Conservation (phyloP, 2,888 invertebrate species). For the Nomada ruficornis region DNA sequence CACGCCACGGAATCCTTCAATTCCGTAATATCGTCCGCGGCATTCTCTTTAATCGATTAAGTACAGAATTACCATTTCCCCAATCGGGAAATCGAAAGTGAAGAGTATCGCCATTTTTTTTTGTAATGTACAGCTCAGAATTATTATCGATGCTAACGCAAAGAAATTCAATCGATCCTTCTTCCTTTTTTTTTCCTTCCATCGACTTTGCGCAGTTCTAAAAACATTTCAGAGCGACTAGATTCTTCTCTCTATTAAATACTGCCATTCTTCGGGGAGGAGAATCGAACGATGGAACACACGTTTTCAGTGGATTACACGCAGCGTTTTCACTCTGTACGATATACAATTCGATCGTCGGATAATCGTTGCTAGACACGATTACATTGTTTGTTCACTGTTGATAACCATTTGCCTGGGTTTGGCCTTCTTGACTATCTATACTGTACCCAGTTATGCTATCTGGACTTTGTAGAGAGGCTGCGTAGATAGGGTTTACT, state of each 20-base stretch:
- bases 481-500: slow-evolving; percentile 89
- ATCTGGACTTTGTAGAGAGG: slow-evolving; percentile 90
- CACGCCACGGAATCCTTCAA: not conserved
- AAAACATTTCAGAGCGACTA: slow-evolving; percentile 60
- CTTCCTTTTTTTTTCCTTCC: slow-evolving; percentile 3
- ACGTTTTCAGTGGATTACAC: slow-evolving; percentile 30
- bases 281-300: slow-evolving; percentile 41
- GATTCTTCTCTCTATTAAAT: slow-evolving; percentile 51
- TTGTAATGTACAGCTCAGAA: slow-evolving; percentile 9
- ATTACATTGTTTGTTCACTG: slow-evolving; percentile 74
- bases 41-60: slow-evolving; percentile 6
- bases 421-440: slow-evolving; percentile 82
- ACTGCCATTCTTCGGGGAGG: slow-evolving; percentile 1
- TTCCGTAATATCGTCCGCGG: not conserved
- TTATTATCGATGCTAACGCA: slow-evolving; percentile 51
- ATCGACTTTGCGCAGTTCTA: slow-evolving; percentile 26
- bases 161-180: slow-evolving; percentile 30
- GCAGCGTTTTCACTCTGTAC: slow-evolving; percentile 23
- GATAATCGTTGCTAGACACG: slow-evolving; percentile 9
- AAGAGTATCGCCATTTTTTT: not conserved
- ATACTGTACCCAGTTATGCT: slow-evolving; percentile 88
- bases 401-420: slow-evolving; percentile 81
- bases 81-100: not conserved
- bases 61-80: not conserved
- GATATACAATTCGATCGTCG: slow-evolving; percentile 39